Evolutionary conservation across 2,888 invertebrate genomes (phyloP), one percentile per base, ranked within the genome.

Genomic region (Lasioglossum marginatum): DNA sequence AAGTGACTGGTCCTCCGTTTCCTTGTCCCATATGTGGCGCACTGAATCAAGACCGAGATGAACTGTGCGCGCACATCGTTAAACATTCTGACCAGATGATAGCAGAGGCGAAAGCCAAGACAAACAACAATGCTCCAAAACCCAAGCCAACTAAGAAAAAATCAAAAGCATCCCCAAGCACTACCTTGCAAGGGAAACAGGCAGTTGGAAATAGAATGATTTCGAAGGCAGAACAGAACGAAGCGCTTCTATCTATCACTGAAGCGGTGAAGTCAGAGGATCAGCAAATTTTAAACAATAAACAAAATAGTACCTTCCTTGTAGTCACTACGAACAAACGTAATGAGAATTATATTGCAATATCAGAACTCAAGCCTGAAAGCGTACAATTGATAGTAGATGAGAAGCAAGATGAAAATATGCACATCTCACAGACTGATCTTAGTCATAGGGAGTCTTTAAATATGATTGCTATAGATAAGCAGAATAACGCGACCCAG

Each of bases 11-110:
- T 5, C 95, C 95, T 12, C 93, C 94, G 0, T 96, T 94, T 87
- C 92, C 95, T 2, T 96, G 96, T 91, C 94, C 95, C n/a, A 92
- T 96, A 1, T 96, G 96, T 88, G 94, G 95, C 4, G 92, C 94
- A 10, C 78, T 94, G 12, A 95, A 95, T 87, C 94, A 94, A 52
- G 95, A 96, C 79, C 94, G 95, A 37, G 96, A 96, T 81, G 96
- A 96, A 85, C 93, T 96, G 19, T 96, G 96, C 91, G 95, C 95
- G 0, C 96, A 96, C 88, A 95, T 96, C 63, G 96, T 96, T 37
- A 96, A 96, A 86, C 96, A 96, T 90, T 96, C 96, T 43, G 96
- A 96, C 91, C 95, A 95, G 84, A 95, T 96, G 93, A 96, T 96
- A 34, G 95, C 96, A 14, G 93, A 95, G 70, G 95, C 95, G 0